Percentiles rank a stretch among this genome's conserved stretches.
Evolutionary conservation across 1,140 invertebrate genomes (phyloP).

Genomic region (Pogonomyrmex californicus): DNA sequence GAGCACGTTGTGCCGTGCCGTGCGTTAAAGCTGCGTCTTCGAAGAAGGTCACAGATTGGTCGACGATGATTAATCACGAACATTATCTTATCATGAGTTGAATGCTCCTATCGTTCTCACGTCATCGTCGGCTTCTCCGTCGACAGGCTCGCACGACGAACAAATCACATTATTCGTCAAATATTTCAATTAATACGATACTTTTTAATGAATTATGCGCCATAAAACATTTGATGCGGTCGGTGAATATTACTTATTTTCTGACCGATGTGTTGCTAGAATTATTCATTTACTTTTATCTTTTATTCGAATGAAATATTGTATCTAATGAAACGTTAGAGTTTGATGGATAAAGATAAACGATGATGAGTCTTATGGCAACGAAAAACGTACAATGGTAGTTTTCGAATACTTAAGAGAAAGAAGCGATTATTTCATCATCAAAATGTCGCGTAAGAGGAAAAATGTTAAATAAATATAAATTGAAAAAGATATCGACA

Average conservation of each 20-base stretch:
- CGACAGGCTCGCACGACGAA: not conserved
- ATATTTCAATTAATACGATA: conserved; percentile 27
- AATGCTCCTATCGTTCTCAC: conserved; percentile 44
- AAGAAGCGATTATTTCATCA: not conserved
- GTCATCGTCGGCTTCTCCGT: conserved; percentile 14
- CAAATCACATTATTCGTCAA: conserved; percentile 15
- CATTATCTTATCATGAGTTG: conserved; percentile 61
- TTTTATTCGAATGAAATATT: not conserved
- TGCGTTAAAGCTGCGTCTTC: not conserved
- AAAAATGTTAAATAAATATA: not conserved
- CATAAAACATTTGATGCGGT: not conserved
- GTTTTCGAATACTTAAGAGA: not conserved
- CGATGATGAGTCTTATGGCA: conserved; percentile 19
- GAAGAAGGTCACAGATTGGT: conserved; percentile 57
- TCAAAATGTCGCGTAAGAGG: not conserved
- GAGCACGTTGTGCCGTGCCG: not conserved
- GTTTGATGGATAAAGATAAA: conserved; percentile 48
- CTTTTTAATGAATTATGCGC: not conserved
- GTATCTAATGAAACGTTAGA: not conserved
- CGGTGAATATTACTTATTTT: not conserved
- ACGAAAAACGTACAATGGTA: not conserved
- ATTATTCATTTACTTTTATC: not conserved
- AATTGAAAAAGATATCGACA: not conserved
- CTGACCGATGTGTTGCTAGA: not conserved
- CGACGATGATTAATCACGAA: conserved; percentile 44